These are phyloP conservation scores for Andrena praecox DNA, from an alignment of 2,888 invertebrate species.

Conservation along the genomic window DNA sequence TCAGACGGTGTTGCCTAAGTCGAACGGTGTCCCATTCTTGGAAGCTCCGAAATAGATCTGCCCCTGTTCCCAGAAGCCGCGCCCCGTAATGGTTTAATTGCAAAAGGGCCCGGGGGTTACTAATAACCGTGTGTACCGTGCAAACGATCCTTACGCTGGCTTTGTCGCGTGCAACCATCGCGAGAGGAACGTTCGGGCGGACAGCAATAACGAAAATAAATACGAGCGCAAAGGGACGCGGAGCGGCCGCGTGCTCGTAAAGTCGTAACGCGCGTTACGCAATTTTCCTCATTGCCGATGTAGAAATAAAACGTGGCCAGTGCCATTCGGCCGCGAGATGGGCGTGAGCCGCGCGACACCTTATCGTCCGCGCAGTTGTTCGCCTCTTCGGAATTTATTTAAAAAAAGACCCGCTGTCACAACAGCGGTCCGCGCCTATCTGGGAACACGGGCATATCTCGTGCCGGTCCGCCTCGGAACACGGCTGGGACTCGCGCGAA, in stretches of 20 bases:
- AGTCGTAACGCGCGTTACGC: slow-evolving; percentile 36
- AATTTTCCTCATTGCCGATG: slow-evolving; percentile 44
- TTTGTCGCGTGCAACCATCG: background rate
- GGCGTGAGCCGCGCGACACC: background rate
- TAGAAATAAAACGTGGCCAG: slow-evolving; percentile 36
- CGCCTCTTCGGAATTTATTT: background rate
- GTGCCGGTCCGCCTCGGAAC: too few species aligned
- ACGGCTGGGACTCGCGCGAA: too few species aligned
- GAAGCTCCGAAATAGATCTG: background rate
- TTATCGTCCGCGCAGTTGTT: background rate
- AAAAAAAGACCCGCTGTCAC: too few species aligned
- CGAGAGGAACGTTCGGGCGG: background rate
- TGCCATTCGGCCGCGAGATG: background rate
- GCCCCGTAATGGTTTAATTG: too few species aligned
- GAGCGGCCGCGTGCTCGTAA: slow-evolving; percentile 25
- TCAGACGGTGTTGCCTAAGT: slow-evolving; percentile 31
- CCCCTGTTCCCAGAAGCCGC: too few species aligned
- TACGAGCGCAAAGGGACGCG: slow-evolving; percentile 22
- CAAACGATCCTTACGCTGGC: background rate
- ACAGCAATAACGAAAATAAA: slow-evolving; percentile 34
- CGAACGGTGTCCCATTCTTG: background rate
- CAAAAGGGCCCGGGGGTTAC: too few species aligned
- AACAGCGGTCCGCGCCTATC: too few species aligned
- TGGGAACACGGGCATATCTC: too few species aligned
- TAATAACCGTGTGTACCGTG: background rate